Conservation (phyloP, 2,888 invertebrate species). For the Heliconius aoede region DNA sequence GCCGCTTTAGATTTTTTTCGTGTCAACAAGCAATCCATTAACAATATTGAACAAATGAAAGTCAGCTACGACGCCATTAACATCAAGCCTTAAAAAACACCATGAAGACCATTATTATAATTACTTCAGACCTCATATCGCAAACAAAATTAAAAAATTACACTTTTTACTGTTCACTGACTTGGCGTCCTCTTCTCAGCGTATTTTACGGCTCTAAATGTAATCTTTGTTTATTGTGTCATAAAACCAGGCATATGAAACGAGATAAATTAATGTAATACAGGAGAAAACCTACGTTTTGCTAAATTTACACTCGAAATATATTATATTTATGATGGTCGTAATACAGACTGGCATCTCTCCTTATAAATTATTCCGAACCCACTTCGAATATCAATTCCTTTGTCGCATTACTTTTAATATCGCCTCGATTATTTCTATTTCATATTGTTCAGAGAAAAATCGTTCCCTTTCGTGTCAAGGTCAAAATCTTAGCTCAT, state of each 20-base stretch:
- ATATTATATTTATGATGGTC: conserved; percentile 57
- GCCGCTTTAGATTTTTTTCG: conserved; percentile 27
- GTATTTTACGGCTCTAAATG: conserved; percentile 36
- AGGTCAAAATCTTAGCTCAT: conserved; percentile 40
- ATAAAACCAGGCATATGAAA: conserved; percentile 38
- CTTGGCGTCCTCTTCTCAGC: conserved; percentile 31
- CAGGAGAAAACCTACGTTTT: conserved; percentile 33
- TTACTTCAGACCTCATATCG: conserved; percentile 34
- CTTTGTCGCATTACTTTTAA: conserved; percentile 67
- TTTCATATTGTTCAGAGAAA: neutral
- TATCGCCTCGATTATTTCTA: conserved; percentile 38
- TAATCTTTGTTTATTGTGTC: conserved; percentile 42
- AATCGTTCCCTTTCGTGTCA: conserved; percentile 36
- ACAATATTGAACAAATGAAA: conserved; percentile 30
- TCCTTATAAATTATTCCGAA: conserved; percentile 74
- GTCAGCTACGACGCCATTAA: conserved; percentile 26
- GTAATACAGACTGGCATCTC: conserved; percentile 64
- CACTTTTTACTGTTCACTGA: conserved; percentile 29
- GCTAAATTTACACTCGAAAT: conserved; percentile 44
- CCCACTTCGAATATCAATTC: conserved; percentile 60
- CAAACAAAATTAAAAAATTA: conserved; percentile 42
- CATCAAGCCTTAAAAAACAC: conserved; percentile 29
- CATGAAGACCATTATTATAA: conserved; percentile 41
- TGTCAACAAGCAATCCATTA: conserved; percentile 36
- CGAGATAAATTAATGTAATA: conserved; percentile 40